These are phyloP conservation scores for Lasioglossum lativentre DNA, from an alignment of 2,888 invertebrate species.

Conservation along the genomic window DNA sequence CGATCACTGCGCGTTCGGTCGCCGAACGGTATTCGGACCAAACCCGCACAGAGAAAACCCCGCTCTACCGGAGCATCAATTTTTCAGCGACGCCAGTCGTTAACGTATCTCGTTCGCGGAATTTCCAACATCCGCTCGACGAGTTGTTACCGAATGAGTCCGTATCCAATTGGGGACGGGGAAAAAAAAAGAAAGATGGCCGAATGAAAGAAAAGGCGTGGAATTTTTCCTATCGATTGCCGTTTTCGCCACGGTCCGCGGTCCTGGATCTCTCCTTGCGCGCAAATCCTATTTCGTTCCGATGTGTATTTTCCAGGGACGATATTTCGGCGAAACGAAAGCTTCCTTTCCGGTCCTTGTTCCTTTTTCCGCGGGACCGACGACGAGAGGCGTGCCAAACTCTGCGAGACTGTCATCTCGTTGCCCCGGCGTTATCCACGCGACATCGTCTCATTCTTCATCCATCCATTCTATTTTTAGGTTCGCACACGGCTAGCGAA, in stretches of 20 bases:
- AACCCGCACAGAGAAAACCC: background rate
- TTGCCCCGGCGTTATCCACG: slow-evolving; percentile 8
- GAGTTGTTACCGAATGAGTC: background rate
- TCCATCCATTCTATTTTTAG: background rate
- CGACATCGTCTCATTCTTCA: slow-evolving; percentile 13
- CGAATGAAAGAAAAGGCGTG: background rate
- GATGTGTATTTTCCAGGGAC: slow-evolving; percentile 23
- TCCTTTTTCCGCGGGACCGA: slow-evolving; percentile 24
- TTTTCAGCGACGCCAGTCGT: background rate
- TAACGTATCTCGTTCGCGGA: background rate
- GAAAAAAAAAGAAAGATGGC: background rate
- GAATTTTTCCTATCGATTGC: background rate
- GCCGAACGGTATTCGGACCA: background rate
- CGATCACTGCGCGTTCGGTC: background rate
- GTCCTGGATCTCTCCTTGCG: background rate
- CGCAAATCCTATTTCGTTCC: slow-evolving; percentile 36
- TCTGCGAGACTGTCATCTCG: slow-evolving; percentile 41
- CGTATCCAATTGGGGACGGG: background rate
- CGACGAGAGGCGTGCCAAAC: slow-evolving; percentile 45
- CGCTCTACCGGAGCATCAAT: background rate
- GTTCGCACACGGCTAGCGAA: background rate
- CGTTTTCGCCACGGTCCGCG: background rate
- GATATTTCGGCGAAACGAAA: slow-evolving; percentile 26
- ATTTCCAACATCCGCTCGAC: too few relatives aligned
- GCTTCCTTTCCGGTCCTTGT: slow-evolving; percentile 4